Base-by-base conservation (phyloP, 2,797 vertebrate species). In the Sternarchorhynchus goeldii region DNA sequence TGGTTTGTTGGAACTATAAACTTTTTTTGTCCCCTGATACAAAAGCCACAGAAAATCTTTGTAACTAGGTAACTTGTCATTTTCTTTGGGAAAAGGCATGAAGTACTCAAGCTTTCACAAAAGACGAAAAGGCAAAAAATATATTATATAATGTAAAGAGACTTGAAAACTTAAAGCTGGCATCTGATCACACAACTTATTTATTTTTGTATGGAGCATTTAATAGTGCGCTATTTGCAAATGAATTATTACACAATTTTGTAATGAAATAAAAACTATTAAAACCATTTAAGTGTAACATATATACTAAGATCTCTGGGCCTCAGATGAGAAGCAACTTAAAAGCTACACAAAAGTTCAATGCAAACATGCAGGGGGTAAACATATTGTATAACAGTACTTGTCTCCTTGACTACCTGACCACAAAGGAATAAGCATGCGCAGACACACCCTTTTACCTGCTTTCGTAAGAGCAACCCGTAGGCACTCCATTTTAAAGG, bases 391-490 rank as follows among this genome's bases (percentile, higher is more conserved):
- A 72, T 85, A 64, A 88, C 76, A 85, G 82, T 39, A 59, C 39
- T n/a, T 75, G 76, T 76, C 81, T 81, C 88, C 86, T n/a, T 85
- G 83, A 83, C 57, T 89, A 91, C 87, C 62, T 57, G 81, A 68
- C 79, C 85, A 85, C 82, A 78, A 77, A 90, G 90, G 92, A 91
- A 89, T 91, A 88, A 85, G 80, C 83, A 83, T 88, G 84, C 31
- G 53, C 18, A 68, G 86, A 31, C 87, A 87, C 25, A 82, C 91
- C 92, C 88, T 85, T 88, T 87, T 90, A 90, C 85, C 84, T 88
- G 85, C 81, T 71, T 70, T 63, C 83, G 85, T 78, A 77, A 79
- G 83, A 80, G 70, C 72, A 79, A 76, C 55, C 55, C 36, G 73
- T 69, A 6, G 29, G 75, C 74, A 81, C 67, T 20, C 71, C 76